Percentiles rank a stretch among this genome's conserved stretches.
These are phyloP conservation scores for Chloroceryle aenea DNA, from an alignment of 2,113 vertebrate species.

Conservation along the genomic window DNA sequence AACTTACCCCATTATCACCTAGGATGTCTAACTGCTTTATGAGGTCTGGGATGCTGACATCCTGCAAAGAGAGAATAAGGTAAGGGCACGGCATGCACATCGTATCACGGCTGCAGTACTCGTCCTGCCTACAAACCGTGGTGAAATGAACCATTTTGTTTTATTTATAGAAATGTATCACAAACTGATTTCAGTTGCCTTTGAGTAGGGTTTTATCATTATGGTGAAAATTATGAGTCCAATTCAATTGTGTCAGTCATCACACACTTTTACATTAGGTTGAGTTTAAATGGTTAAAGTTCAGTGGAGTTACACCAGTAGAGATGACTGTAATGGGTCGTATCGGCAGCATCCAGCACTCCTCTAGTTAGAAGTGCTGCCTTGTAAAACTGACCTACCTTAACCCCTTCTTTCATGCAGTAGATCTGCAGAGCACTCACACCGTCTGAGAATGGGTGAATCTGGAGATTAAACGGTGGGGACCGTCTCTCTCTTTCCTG, in stretches of 20 bases:
- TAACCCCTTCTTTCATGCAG: slow-evolving; percentile 99
- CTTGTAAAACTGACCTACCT: slow-evolving; percentile 79
- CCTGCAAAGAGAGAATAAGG: slow-evolving; percentile 77
- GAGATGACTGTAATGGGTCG: background rate
- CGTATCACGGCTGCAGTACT: background rate
- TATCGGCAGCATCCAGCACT: background rate
- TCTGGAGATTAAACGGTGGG: slow-evolving; percentile 95
- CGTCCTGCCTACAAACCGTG: background rate
- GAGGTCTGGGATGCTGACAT: slow-evolving; percentile 97
- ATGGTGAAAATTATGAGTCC: background rate
- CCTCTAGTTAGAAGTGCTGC: background rate
- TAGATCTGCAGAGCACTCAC: slow-evolving; percentile 98
- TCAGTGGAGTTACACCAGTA: background rate
- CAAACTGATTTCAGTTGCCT: background rate
- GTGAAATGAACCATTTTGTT: background rate
- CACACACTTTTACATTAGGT: background rate
- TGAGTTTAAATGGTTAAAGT: background rate
- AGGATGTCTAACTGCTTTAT: slow-evolving; percentile 98
- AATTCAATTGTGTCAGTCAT: background rate
- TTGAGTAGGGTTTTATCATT: background rate
- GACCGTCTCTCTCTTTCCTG: slow-evolving; percentile 96
- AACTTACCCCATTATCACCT: slow-evolving; percentile 95
- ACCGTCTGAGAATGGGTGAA: slow-evolving; percentile 97
- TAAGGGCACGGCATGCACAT: background rate
- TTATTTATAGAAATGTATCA: background rate